These are phyloP conservation scores for Agelaius phoeniceus DNA, from an alignment of 2,113 vertebrate genomes.

Conservation along the genomic window DNA sequence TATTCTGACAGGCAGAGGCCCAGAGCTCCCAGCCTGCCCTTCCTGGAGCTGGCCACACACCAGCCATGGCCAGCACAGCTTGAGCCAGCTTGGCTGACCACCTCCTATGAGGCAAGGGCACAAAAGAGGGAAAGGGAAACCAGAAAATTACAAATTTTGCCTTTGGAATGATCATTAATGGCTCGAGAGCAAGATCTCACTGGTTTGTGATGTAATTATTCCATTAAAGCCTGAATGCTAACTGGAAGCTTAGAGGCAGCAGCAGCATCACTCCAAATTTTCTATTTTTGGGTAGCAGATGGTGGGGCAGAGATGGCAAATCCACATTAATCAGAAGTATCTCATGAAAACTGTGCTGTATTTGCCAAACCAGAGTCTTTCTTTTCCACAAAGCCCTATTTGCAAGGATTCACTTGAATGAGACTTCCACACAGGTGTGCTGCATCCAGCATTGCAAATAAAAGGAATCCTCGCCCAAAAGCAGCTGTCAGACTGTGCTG, in stretches of 20 bases:
- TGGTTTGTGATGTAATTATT: neutral
- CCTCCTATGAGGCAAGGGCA: neutral
- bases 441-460: neutral
- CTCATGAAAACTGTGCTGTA: neutral
- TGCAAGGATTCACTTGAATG: neutral
- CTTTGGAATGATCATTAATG: neutral
- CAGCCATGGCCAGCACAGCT: neutral
- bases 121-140: neutral
- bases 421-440: neutral
- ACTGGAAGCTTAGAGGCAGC: neutral
- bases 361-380: neutral
- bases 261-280: neutral
- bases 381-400: neutral
- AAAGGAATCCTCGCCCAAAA: neutral
- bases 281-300: neutral
- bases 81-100: neutral
- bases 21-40: neutral
- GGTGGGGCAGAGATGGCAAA: neutral
- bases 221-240: neutral
- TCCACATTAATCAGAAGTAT: neutral
- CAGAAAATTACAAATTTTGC: neutral
- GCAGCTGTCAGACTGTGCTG: neutral
- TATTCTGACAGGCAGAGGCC: accelerated
- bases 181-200: neutral
- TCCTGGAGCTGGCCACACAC: neutral